Percentiles rank a stretch among this genome's conserved stretches.
Evolutionary conservation across 2,888 invertebrate species (phyloP).

Genomic region (Serrognathus titanus): DNA sequence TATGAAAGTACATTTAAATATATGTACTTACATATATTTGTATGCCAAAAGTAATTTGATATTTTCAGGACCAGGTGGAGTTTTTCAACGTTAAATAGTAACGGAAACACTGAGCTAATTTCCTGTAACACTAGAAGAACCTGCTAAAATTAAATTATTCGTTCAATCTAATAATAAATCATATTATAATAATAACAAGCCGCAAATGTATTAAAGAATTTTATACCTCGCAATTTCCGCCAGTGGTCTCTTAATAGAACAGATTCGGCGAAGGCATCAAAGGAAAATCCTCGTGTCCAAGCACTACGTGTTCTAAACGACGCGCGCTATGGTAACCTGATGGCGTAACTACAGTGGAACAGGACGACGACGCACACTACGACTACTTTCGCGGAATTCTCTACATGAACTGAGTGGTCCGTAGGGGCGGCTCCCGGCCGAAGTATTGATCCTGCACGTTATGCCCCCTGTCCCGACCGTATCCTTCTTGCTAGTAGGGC

Average conservation of each 20-base stretch:
- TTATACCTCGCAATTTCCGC: background rate
- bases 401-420: constrained; percentile 22
- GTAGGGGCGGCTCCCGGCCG: constrained; percentile 28
- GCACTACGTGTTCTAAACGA: background rate
- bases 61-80: too few species aligned
- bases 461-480: constrained; percentile 23
- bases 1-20: too few species aligned
- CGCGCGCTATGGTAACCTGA: background rate
- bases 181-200: too few species aligned
- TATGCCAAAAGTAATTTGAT: too few species aligned
- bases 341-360: background rate
- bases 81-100: too few species aligned
- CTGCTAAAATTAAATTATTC: too few species aligned
- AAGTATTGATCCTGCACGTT: constrained; percentile 27
- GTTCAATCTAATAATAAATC: too few species aligned
- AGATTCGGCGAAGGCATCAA: background rate
- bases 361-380: constrained; percentile 17
- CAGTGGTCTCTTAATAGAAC: background rate
- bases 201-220: background rate
- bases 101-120: too few species aligned
- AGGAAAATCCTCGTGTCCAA: background rate
- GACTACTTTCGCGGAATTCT: constrained; percentile 24
- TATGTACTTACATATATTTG: too few species aligned
- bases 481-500: constrained; percentile 14
- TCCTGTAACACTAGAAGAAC: too few species aligned